These are phyloP conservation scores for Paracanthobrama guichenoti DNA, from an alignment of 2,113 vertebrate genomes.

Conservation along the genomic window DNA sequence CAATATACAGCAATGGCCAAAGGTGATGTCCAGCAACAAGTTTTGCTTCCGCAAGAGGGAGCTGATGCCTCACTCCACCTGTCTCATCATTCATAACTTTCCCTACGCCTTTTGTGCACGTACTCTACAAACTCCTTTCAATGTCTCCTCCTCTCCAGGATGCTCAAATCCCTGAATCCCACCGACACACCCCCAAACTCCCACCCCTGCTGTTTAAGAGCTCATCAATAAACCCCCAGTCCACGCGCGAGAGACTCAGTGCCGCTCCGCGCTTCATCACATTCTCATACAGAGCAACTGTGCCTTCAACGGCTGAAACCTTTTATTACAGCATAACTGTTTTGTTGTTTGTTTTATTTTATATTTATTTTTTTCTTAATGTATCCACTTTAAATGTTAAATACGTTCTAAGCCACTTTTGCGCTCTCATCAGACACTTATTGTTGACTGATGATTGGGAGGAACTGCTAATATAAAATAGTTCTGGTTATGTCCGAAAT, in stretches of 20 bases:
- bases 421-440: neutral
- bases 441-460: neutral
- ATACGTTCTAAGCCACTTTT: neutral
- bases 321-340: neutral
- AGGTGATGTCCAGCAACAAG: too few relatives aligned
- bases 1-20: too few relatives aligned
- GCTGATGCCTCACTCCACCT: neutral
- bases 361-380: too few relatives aligned
- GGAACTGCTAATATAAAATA: neutral
- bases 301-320: conserved; percentile 19
- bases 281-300: conserved; percentile 13
- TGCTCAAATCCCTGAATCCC: conserved; percentile 24
- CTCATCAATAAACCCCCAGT: conserved; percentile 18
- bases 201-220: conserved; percentile 25
- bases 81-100: conserved; percentile 34
- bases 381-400: neutral
- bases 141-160: conserved; percentile 31
- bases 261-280: neutral
- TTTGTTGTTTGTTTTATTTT: too few relatives aligned
- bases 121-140: neutral
- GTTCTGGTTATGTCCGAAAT: conserved; percentile 17
- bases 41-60: conserved; percentile 32
- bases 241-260: conserved; percentile 17
- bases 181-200: conserved; percentile 12
- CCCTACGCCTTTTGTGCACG: neutral